These are phyloP conservation scores for Ametastegia equiseti DNA, from an alignment of 2,888 invertebrate genomes.

Conservation along the genomic window DNA sequence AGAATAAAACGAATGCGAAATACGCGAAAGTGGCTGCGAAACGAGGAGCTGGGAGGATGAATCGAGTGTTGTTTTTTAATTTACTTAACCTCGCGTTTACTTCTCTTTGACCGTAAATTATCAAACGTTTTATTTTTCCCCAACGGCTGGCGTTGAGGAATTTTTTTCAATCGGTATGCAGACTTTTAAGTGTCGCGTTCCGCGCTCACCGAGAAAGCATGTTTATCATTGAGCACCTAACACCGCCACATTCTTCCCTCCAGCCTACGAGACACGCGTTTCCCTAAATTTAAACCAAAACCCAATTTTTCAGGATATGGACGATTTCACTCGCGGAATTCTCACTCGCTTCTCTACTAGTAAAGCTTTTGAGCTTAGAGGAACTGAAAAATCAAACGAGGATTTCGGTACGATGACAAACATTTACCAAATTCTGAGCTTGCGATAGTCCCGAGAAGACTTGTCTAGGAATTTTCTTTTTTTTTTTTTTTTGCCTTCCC, in stretches of 20 bases:
- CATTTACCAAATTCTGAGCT: no score
- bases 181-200: slow-evolving; percentile 51
- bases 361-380: slow-evolving; percentile 23
- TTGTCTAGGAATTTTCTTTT: no score
- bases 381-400: background rate
- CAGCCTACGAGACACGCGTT: background rate
- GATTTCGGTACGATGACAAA: no score
- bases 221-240: slow-evolving; percentile 41
- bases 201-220: slow-evolving; percentile 47
- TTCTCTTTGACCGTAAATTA: slow-evolving; percentile 53
- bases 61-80: background rate
- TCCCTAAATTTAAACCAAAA: slow-evolving; percentile 54
- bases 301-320: slow-evolving; percentile 62
- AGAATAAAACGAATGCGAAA: background rate
- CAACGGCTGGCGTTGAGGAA: background rate
- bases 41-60: no score
- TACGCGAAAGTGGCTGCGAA: background rate
- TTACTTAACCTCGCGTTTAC: slow-evolving; percentile 25
- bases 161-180: slow-evolving; percentile 32
- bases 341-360: no score
- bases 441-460: no score
- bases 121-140: slow-evolving; percentile 51
- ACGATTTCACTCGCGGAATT: slow-evolving; percentile 59
- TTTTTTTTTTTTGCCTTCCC: no score
- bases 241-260: slow-evolving; percentile 17